Percentiles rank a stretch among this genome's conserved stretches.
Conservation (phyloP, 2,888 invertebrate genomes). For the Norana najaformis region DNA sequence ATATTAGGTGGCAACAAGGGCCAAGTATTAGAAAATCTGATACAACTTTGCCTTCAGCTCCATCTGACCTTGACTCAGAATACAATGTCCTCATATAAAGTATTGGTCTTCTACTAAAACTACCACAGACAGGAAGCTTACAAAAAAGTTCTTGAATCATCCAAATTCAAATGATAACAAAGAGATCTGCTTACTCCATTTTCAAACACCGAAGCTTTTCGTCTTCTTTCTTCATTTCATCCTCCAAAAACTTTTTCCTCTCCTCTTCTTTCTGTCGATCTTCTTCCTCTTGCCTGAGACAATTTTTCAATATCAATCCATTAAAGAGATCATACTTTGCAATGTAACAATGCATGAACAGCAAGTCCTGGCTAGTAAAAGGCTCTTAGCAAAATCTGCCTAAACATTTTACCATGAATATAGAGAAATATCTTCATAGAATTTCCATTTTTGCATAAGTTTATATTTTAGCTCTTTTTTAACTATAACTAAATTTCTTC, state of each 20-base stretch:
- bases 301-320: background rate
- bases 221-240: conserved; percentile 30
- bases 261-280: conserved; percentile 20
- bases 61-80: too few species aligned
- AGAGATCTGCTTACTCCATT: conserved; percentile 6
- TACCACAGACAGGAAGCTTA: too few species aligned
- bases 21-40: background rate
- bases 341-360: conserved; percentile 24
- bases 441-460: background rate
- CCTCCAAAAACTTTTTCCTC: conserved; percentile 24
- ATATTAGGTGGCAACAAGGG: too few species aligned
- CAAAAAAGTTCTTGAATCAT: background rate
- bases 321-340: background rate
- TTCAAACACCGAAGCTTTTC: conserved; percentile 26
- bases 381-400: background rate
- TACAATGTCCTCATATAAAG: too few species aligned
- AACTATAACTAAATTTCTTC: conserved; percentile 60
- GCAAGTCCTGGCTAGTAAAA: too few species aligned
- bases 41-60: too few species aligned
- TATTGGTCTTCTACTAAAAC: too few species aligned
- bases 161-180: background rate
- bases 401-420: background rate
- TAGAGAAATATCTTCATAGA: background rate
- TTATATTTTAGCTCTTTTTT: background rate
- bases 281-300: conserved; percentile 25